Base-by-base conservation (phyloP, 2,797 vertebrate species). In the Pseudochirops cupreus region DNA sequence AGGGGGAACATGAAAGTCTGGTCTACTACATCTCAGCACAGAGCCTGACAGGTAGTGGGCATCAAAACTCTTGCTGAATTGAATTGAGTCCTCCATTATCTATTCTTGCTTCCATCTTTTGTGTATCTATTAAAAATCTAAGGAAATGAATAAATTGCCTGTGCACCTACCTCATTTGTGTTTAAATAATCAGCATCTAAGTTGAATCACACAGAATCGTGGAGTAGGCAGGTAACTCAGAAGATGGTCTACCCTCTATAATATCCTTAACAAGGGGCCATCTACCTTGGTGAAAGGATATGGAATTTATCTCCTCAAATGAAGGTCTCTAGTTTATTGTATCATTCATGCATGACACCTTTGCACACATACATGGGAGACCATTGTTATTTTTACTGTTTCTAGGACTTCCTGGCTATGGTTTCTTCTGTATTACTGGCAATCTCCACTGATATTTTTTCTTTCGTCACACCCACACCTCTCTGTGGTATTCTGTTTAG, bases 71-170 rank as follows among this genome's bases (percentile, higher is more conserved):
- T 3, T 46, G 39, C 11, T n/a, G n/a, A 82, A 46, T 82, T 82
- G 39, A 82, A 87, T 46, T 82, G 39, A 82, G 21, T 87, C 7
- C n/a, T 82, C 18, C 18, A 82, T 46, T 87, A 46, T 87, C 39
- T 87, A 26, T 50, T 87, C 74, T 87, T 87, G 39, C 39, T 87
- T 87, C 21, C 24, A 50, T 7, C 24, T 50, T 87, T 9, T 50
- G 24, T 26, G 10, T 50, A 18, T 87, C 9, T 87, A 46, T 24
- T 46, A 87, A 87, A 74, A 46, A 50, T 28, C 74, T 87, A 46
- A 87, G 39, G 74, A 87, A 87, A 87, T 87, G 21, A 87, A 87
- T 87, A 87, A 87, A 87, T 87, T 87, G n/a, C 39, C 39, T 87
- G 39, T 50, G 24, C 39, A 50, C 24, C 74, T 21, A 87, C 39